Evolutionary conservation across 2,888 invertebrate species (phyloP), one percentile per base, ranked within the genome.

Genomic region (Drosophila barbarae): DNA sequence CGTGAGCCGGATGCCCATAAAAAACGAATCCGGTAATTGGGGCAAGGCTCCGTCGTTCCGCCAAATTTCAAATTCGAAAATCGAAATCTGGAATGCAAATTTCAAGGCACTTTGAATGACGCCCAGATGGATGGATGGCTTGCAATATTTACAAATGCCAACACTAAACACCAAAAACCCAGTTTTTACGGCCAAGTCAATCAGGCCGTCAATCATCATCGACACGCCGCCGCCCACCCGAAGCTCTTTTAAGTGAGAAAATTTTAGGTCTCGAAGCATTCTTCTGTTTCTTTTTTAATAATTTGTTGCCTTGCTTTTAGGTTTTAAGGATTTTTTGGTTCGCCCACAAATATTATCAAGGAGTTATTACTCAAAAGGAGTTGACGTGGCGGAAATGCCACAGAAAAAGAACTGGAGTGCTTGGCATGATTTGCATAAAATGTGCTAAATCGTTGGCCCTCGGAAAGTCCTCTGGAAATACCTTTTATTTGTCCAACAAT

Each of bases 121-220:
- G 46, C 18, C 30, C 57, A 26, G 26, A 26, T 21, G 56, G 44
- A 52, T 64, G 47, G 35, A 5, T 54, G 66, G 42, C 66, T 73
- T 71, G 66, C 69, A 79, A 79, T 76, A 76, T 84, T 81, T 73
- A 81, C 71, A 75, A 81, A 71, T 82, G 77, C 74, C 80, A 76
- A 69, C 74, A 71, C 69, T 70, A 21, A 32, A 21, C 46, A 47
- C 46, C 46, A 32, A 30, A 46, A 47, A 47, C 46, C 46, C 13
- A 32, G 30, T 47, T 30, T 21, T 67, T 26, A 26, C 9, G 56
- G 46, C 41, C 46, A 63, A 79, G 69, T 77, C 81, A 64, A 69
- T 80, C 77, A 84, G 72, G 79, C 76, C 70, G 77, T 77, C 74
- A 63, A 60, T 69, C 36, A 68, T 21, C 36, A 32, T 61, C 47